Conservation (phyloP, 2,797 vertebrate genomes). For the Microhierax caerulescens region DNA sequence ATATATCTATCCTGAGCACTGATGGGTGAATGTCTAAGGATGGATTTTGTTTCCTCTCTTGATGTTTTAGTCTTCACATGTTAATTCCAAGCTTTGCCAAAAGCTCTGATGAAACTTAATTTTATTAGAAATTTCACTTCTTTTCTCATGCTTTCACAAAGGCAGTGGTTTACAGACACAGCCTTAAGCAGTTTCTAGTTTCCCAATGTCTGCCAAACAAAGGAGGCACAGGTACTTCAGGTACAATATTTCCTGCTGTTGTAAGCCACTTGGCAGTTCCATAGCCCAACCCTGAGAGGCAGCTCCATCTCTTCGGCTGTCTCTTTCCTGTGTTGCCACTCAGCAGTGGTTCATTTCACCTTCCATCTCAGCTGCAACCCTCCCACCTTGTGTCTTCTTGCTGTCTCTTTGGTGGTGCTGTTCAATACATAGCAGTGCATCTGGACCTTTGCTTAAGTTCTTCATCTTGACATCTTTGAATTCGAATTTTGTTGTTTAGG, state of each 20-base stretch:
- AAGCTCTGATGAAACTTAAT: not conserved
- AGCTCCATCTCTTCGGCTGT: not conserved
- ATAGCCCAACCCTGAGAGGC: not conserved
- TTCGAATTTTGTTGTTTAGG: not conserved
- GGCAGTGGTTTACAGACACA: not conserved
- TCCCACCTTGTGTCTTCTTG: not conserved
- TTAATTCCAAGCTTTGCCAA: not conserved
- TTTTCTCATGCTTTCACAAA: not conserved
- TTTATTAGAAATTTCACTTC: not conserved
- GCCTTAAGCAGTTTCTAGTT: not conserved
- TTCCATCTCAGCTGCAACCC: not conserved
- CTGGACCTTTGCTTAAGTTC: not conserved
- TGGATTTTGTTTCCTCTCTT: not conserved
- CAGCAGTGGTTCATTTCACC: not conserved
- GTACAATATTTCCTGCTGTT: not conserved
- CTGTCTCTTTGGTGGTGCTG: not conserved
- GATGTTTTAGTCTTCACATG: not conserved
- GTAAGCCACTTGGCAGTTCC: not conserved
- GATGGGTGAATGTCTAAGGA: not conserved
- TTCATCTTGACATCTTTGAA: not conserved
- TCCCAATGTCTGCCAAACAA: not conserved
- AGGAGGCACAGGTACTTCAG: not conserved
- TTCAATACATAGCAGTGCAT: rapidly evolving
- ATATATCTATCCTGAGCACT: not conserved
- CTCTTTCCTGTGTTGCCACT: not conserved